These are phyloP conservation scores for Epicauta chinensis DNA, from an alignment of 1,140 invertebrate species.

Conservation along the genomic window DNA sequence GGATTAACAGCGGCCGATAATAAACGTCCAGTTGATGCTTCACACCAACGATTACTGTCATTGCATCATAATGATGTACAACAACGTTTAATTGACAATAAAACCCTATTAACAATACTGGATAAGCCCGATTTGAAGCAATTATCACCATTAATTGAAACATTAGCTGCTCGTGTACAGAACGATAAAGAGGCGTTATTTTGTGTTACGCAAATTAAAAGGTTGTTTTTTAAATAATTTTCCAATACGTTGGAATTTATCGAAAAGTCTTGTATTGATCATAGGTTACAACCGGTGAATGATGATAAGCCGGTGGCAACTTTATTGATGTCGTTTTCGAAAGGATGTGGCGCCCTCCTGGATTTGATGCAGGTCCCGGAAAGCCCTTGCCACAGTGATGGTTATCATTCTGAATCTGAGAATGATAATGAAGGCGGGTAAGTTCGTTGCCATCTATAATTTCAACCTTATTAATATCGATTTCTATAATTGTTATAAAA, in stretches of 20 bases:
- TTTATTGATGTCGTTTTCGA: constrained; percentile 75
- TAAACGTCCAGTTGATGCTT: constrained; percentile 77
- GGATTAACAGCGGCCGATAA: constrained; percentile 58
- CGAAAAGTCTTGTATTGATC: constrained; percentile 2
- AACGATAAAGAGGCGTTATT: constrained; percentile 66
- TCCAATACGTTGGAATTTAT: not conserved
- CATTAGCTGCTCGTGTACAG: constrained; percentile 55
- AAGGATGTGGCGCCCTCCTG: constrained; percentile 72
- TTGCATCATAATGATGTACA: constrained; percentile 76
- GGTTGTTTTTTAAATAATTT: constrained; percentile 25
- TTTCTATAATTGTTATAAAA: too few relatives aligned
- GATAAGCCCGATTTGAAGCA: constrained; percentile 61
- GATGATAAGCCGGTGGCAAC: constrained; percentile 60
- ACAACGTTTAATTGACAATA: constrained; percentile 85
- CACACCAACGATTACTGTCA: constrained; percentile 82
- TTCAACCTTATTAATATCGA: too few relatives aligned
- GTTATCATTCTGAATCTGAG: constrained; percentile 79
- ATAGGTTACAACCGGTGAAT: constrained; percentile 43
- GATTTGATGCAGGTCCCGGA: constrained; percentile 61
- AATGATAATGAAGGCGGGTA: constrained; percentile 42
- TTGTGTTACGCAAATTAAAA: constrained; percentile 56
- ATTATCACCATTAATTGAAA: constrained; percentile 49
- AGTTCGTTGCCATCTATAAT: too few relatives aligned
- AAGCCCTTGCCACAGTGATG: constrained; percentile 53
- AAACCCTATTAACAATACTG: constrained; percentile 77